These are phyloP conservation scores for Neoascia interrupta DNA, from an alignment of 2,888 invertebrate species.

Conservation along the genomic window DNA sequence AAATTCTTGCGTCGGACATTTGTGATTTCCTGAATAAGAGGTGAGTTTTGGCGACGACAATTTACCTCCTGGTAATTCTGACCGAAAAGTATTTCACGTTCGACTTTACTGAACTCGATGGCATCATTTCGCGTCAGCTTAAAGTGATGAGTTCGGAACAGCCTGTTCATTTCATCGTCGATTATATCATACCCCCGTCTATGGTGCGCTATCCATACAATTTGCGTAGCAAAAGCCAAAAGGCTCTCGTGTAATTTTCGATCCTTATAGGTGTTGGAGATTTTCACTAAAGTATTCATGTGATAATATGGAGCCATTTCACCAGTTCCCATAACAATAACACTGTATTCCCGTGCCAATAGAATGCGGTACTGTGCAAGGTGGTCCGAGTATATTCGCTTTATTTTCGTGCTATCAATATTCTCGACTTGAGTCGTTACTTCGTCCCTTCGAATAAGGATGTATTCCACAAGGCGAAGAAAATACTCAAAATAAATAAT, in stretches of 20 bases:
- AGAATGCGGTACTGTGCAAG: conserved; percentile 77
- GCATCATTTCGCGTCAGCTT: conserved; percentile 71
- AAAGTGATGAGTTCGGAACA: conserved; percentile 78
- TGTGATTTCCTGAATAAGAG: conserved; percentile 76
- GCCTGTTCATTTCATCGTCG: conserved; percentile 76
- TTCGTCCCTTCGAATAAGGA: conserved; percentile 77
- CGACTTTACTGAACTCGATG: conserved; percentile 72
- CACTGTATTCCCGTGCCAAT: conserved; percentile 77
- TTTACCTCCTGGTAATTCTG: conserved; percentile 75
- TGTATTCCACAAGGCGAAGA: conserved; percentile 76
- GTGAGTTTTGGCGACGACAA: conserved; percentile 76
- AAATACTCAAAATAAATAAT: conserved; percentile 79
- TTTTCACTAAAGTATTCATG: conserved; percentile 73
- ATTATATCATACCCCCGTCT: conserved; percentile 75
- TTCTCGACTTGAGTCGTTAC: conserved; percentile 75
- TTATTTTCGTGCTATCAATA: conserved; percentile 74
- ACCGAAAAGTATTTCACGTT: conserved; percentile 75
- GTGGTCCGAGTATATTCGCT: conserved; percentile 74
- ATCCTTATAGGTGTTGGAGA: conserved; percentile 74
- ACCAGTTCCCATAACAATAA: conserved; percentile 74
- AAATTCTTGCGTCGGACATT: conserved; percentile 73
- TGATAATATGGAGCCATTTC: conserved; percentile 76
- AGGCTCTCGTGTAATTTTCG: conserved; percentile 75
- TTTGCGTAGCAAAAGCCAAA: conserved; percentile 75
- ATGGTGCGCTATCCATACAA: conserved; percentile 78